A percentile compares a stretch with the other conserved stretches of the same genome.
Conservation (phyloP, 1,140 invertebrate species). For the Amphibalanus amphitrite region DNA sequence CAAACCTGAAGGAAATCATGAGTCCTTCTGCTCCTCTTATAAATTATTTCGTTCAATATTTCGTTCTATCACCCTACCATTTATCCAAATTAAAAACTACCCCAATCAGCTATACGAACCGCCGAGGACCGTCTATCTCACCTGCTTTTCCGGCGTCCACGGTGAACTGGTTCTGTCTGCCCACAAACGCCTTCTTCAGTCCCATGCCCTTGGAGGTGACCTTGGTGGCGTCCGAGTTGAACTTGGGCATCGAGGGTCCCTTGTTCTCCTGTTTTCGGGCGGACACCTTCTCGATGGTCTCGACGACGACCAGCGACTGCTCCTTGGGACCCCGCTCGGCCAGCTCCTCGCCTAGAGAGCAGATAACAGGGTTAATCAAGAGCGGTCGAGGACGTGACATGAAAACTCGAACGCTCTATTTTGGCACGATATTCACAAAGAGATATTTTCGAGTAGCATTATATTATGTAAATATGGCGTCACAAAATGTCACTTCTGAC, state of each 20-base stretch:
- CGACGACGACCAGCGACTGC: conserved; percentile 77
- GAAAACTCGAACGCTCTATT: no score
- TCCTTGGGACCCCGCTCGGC: conserved; percentile 72
- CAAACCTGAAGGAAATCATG: background rate
- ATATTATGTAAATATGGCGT: no score
- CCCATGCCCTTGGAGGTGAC: conserved; percentile 85
- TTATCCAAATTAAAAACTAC: no score
- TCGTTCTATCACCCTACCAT: no score
- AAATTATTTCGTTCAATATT: conserved; percentile 6
- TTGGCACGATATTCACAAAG: no score
- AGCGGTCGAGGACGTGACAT: no score
- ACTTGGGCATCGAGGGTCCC: conserved; percentile 24
- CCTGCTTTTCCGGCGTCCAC: conserved; percentile 75
- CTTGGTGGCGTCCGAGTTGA: conserved; percentile 81
- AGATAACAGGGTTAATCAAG: no score
- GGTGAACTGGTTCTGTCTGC: conserved; percentile 83
- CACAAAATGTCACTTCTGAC: no score
- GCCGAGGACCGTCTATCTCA: no score
- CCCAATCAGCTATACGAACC: no score
- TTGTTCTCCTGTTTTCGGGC: conserved; percentile 30
- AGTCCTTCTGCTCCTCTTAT: background rate
- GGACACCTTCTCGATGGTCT: conserved; percentile 76
- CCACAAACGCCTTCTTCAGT: conserved; percentile 79
- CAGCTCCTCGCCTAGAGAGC: conserved; percentile 58
- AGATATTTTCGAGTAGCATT: no score